Evolutionary conservation across 2,888 invertebrate genomes (phyloP).

Genomic region (Phaonia tiefii): DNA sequence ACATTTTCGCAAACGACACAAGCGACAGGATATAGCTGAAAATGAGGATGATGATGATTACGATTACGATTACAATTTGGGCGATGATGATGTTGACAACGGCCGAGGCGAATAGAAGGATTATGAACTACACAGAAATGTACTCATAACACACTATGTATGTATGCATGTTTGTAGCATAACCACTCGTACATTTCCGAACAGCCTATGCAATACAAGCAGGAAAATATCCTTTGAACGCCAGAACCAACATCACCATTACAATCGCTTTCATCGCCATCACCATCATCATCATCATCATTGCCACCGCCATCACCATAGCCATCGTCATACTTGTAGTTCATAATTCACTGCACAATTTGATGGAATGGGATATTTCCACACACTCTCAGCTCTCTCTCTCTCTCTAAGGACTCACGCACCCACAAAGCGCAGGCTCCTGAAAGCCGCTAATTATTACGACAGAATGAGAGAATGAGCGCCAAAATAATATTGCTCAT

Average conservation of each 20-base stretch:
- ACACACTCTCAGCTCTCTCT: neutral
- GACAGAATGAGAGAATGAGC: constrained; percentile 47
- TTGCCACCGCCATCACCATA: neutral
- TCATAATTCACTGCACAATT: constrained; percentile 27
- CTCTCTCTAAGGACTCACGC: constrained; percentile 18
- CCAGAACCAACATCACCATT: neutral
- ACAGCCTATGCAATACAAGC: neutral
- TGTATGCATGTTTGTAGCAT: neutral
- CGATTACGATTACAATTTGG: neutral
- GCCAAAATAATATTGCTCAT: constrained; percentile 55
- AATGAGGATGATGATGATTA: constrained; percentile 5
- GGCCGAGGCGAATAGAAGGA: neutral
- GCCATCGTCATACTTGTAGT: neutral
- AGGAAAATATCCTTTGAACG: neutral
- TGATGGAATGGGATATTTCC: constrained; percentile 26
- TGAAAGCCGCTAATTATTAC: constrained; percentile 30
- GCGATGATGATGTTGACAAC: constrained; percentile 4
- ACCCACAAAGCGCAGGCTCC: constrained; percentile 51
- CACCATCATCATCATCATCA: neutral
- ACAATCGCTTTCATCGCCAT: neutral
- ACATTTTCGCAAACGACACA: constrained; percentile 50
- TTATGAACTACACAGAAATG: neutral
- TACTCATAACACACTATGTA: neutral
- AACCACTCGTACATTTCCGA: neutral
- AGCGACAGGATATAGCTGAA: constrained; percentile 15